Conservation (phyloP, 2,113 vertebrate genomes). For the Pseudopodoces humilis region DNA sequence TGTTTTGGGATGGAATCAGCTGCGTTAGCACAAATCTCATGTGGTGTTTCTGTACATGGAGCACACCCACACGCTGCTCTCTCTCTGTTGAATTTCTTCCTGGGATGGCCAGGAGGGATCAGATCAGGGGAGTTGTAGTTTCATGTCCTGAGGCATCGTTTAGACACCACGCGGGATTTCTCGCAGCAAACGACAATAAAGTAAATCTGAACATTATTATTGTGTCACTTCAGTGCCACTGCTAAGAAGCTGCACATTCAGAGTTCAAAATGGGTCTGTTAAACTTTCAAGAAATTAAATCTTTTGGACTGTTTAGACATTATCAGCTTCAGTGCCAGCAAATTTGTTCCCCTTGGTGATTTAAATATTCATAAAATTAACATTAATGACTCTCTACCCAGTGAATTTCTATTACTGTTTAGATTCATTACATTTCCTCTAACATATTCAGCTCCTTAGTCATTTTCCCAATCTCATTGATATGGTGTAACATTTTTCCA, state of each 20-base stretch:
- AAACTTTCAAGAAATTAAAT: constrained; percentile 16
- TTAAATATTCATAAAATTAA: constrained; percentile 60
- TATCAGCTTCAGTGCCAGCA: constrained; percentile 41
- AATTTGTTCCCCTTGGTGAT: constrained; percentile 57
- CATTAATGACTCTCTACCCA: constrained; percentile 42
- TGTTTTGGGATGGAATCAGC: not conserved
- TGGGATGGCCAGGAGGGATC: not conserved
- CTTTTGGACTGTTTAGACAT: constrained; percentile 33
- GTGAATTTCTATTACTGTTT: constrained; percentile 57
- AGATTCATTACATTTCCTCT: constrained; percentile 32
- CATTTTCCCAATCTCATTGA: constrained; percentile 44
- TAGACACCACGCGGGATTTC: not conserved
- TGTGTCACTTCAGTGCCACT: not conserved
- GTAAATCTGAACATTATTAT: not conserved
- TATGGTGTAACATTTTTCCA: constrained; percentile 47
- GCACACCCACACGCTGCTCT: accelerated
- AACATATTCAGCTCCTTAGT: constrained; percentile 27
- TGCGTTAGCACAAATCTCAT: not conserved
- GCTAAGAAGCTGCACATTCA: not conserved
- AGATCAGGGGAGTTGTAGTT: not conserved
- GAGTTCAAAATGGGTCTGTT: not conserved
- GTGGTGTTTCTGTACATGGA: not conserved
- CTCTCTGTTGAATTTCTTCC: not conserved
- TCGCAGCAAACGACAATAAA: accelerated
- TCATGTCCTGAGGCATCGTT: not conserved